Base-by-base conservation (phyloP, 2,113 vertebrate species). In the Laticauda laticaudata region DNA sequence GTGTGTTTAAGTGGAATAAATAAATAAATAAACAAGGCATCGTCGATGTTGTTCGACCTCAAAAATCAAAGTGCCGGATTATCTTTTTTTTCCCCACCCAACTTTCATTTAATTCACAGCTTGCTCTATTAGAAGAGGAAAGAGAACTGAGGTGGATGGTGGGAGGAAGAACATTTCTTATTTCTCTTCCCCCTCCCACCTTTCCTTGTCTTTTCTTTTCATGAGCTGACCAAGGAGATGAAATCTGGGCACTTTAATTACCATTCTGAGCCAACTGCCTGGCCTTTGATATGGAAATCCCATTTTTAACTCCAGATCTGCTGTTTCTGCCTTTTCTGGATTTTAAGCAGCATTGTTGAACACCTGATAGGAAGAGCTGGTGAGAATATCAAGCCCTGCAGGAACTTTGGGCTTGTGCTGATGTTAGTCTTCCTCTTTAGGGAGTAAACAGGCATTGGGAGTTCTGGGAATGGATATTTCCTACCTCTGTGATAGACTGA, bases 201-300 rank as follows among this genome's bases (percentile, higher is more conserved):
- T n/a, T 26, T 90, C 95, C 95, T 95, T 94, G 3, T 10, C 24
- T 61, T 91, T 95, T 95, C 96, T 98, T 51, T 98, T 99, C 98
- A 98, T 98, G 98, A 98, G 98, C 98, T 98, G 98, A 98, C 98
- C 98, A 98, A 94, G 97, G 97, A 98, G 98, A 98, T 98, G 98
- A 98, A 99, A 98, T 98, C 98, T 97, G 98, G 98, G 97, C 98
- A 97, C 98, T 98, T 98, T 99, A 99, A 99, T 99, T 99, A 99
- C 98, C 98, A 99, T 98, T 98, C 98, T 97, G 98, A 98, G 98
- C 98, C 98, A 98, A 98, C 98, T 98, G 98, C 98, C 97, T 98
- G 97, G 98, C 98, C 98, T 99, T 99, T 99, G 99, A 99, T 99
- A 99, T 99, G 99, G 97, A 98, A 99, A 99, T 99, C 98, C 98